phyloP scores from a whole-genome alignment of 2,888 invertebrate species.

The Macaria liturata region DNA sequence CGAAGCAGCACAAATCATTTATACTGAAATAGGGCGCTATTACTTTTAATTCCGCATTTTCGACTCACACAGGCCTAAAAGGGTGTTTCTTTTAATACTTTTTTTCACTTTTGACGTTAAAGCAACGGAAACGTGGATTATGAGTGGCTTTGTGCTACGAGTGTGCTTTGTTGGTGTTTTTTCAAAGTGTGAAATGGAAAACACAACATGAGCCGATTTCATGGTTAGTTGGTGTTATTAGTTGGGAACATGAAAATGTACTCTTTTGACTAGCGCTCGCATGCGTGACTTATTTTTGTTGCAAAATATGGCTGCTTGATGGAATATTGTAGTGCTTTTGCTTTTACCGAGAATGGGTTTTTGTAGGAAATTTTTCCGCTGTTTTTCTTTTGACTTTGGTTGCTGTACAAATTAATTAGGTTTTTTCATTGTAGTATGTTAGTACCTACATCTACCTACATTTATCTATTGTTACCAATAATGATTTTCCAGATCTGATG shows the following conservation, averaged over 20 bases:
- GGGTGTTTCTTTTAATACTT: slow-evolving; percentile 41
- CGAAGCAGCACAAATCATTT: slow-evolving; percentile 16
- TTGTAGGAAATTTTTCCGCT: not conserved
- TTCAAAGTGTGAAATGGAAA: slow-evolving; percentile 72
- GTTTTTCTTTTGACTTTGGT: slow-evolving; percentile 3
- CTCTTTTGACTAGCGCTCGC: slow-evolving; percentile 32
- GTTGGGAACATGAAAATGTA: slow-evolving; percentile 53
- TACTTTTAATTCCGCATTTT: slow-evolving; percentile 18
- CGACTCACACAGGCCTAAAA: slow-evolving; percentile 18
- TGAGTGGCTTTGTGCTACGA: slow-evolving; percentile 62
- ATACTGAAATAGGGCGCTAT: slow-evolving; percentile 17
- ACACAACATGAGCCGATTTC: slow-evolving; percentile 72
- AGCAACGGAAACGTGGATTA: slow-evolving; percentile 63
- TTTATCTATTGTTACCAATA: no score
- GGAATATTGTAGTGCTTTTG: slow-evolving; percentile 12
- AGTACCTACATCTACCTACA: no score
- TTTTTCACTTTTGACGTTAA: slow-evolving; percentile 44
- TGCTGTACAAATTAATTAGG: no score
- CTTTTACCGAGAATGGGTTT: not conserved
- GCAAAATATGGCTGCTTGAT: slow-evolving; percentile 10
- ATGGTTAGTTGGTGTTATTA: slow-evolving; percentile 75
- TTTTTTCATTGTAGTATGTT: no score
- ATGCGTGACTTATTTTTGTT: slow-evolving; percentile 29
- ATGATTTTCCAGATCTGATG: no score
- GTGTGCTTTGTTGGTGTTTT: slow-evolving; percentile 54